Conservation (phyloP, 2,888 invertebrate species). For the Rotaria macrura region DNA sequence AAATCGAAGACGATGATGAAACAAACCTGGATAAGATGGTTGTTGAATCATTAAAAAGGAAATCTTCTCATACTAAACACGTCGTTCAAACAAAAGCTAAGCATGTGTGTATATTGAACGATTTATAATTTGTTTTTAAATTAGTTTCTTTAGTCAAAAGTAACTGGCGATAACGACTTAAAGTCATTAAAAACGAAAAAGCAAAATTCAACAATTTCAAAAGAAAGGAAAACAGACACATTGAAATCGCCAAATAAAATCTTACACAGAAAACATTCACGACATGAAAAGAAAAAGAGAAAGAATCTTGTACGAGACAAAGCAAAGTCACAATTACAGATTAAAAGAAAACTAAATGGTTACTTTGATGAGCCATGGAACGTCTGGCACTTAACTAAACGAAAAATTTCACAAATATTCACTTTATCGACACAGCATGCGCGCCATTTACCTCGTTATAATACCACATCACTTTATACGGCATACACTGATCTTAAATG, state of each 20-base stretch:
- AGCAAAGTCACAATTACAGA: neutral
- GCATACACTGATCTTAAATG: slow-evolving; percentile 1
- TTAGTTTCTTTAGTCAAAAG: no score
- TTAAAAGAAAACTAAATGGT: neutral
- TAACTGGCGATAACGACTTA: no score
- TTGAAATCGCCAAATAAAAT: neutral
- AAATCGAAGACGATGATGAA: no score
- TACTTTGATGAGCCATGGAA: neutral
- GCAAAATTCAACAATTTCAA: neutral
- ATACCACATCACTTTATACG: neutral
- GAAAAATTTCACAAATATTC: neutral
- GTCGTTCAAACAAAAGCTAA: no score
- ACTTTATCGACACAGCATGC: neutral
- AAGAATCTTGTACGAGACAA: neutral
- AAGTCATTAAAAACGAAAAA: neutral
- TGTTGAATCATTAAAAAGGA: no score
- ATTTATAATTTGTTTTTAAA: no score
- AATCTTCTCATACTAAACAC: no score
- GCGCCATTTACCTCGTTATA: neutral
- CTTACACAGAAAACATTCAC: neutral
- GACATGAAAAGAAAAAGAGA: neutral
- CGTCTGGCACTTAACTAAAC: neutral
- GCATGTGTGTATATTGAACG: no score
- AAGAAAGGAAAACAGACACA: neutral
- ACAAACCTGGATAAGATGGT: no score